Evolutionary conservation across 1,140 invertebrate genomes (phyloP).

Genomic region (Apolygus lucorum): DNA sequence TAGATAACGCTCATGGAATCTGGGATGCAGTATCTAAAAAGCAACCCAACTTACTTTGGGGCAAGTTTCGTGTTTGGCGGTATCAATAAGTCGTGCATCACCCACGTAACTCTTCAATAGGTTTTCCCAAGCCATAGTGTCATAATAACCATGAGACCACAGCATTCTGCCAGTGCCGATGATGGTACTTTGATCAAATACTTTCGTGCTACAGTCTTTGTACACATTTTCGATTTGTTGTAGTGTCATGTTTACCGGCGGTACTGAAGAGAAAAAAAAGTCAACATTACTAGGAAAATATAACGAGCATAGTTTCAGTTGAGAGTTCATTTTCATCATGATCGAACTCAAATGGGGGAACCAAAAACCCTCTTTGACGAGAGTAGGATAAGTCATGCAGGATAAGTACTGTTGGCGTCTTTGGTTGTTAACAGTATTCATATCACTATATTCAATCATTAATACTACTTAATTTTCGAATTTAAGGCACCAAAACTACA

Average conservation of each 20-base stretch:
- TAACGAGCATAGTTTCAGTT: no score
- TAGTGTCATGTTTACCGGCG: constrained; percentile 47
- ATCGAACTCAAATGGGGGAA: no score
- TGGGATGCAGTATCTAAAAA: constrained; percentile 23
- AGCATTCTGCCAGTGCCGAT: constrained; percentile 70
- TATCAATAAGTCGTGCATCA: constrained; percentile 56
- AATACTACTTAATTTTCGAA: no score
- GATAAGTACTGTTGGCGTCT: no score
- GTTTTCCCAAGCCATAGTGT: constrained; percentile 75
- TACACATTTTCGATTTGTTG: constrained; percentile 58
- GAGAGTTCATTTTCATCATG: no score
- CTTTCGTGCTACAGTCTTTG: constrained; percentile 54
- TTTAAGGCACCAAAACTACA: no score
- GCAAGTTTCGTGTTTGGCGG: constrained; percentile 46
- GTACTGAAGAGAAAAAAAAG: constrained; percentile 41
- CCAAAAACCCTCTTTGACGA: no score
- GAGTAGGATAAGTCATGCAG: no score
- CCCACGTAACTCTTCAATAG: constrained; percentile 65
- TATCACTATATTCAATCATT: no score
- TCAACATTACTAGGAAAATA: no score
- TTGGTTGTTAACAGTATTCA: no score
- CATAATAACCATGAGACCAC: constrained; percentile 83
- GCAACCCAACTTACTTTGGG: constrained; percentile 50
- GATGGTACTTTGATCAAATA: constrained; percentile 62
- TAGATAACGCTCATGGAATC: background rate